phyloP scores from a whole-genome alignment of 1,140 invertebrate species.

The Cotesia glomerata region DNA sequence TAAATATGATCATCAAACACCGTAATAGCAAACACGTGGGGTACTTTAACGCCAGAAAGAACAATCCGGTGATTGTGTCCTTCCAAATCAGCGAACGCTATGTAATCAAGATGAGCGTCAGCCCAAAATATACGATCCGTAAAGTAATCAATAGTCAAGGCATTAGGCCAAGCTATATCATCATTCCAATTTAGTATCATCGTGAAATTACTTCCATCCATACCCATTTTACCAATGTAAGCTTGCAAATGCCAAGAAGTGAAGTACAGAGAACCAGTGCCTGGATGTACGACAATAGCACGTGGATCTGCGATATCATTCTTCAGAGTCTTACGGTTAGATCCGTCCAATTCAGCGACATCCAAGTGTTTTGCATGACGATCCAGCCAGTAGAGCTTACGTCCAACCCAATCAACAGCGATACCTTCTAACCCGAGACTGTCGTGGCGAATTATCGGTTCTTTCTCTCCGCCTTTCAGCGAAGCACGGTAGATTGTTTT shows the following conservation, averaged over 20 bases:
- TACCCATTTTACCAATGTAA: constrained; percentile 96
- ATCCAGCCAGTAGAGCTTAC: constrained; percentile 98
- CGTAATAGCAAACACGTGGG: constrained; percentile 92
- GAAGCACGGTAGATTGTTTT: constrained; percentile 81
- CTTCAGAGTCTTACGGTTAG: constrained; percentile 85
- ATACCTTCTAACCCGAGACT: constrained; percentile 96
- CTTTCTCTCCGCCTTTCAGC: constrained; percentile 66
- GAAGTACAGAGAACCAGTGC: constrained; percentile 93
- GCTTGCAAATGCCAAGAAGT: constrained; percentile 92
- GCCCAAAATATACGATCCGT: constrained; percentile 95
- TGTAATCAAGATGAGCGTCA: constrained; percentile 98
- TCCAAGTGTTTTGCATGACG: constrained; percentile 92
- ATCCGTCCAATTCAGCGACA: constrained; percentile 91
- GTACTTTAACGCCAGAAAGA: constrained; percentile 79
- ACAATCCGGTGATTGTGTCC: constrained; percentile 85
- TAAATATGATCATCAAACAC: constrained; percentile 94
- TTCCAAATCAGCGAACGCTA: constrained; percentile 91
- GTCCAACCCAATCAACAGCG: constrained; percentile 94
- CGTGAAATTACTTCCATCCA: constrained; percentile 94
- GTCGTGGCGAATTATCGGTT: constrained; percentile 90
- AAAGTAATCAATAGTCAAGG: constrained; percentile 95
- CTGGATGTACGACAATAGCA: constrained; percentile 93
- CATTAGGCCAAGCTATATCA: constrained; percentile 98
- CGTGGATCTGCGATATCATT: constrained; percentile 89
- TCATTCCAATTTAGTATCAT: constrained; percentile 90